phyloP scores from a whole-genome alignment of 2,888 invertebrate species.

The Tenthredo distinguenda region DNA sequence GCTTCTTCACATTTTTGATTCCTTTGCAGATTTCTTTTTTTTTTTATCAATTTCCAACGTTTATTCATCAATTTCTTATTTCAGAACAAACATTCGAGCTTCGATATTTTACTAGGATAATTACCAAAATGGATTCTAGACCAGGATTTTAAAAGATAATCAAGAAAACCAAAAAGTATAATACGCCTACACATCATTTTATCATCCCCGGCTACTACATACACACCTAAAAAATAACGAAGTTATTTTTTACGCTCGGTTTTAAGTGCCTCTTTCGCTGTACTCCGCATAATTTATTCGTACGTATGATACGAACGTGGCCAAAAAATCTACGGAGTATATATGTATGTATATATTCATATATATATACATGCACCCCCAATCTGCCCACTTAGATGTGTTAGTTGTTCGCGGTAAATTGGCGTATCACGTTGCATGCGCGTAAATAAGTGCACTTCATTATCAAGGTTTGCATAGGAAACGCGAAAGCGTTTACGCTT shows the following conservation, averaged over 20 bases:
- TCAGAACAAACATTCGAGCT: too few relatives aligned
- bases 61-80: too few relatives aligned
- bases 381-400: not conserved
- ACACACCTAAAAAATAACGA: not conserved
- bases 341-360: too few relatives aligned
- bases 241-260: not conserved
- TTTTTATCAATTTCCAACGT: too few relatives aligned
- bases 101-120: too few relatives aligned
- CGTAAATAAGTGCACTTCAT: constrained; percentile 31
- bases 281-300: constrained; percentile 3
- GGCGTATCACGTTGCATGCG: constrained; percentile 28
- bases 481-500: not conserved
- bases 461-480: not conserved
- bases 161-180: too few relatives aligned
- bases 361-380: not conserved
- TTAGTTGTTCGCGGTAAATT: not conserved
- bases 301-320: not conserved
- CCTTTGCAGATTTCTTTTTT: too few relatives aligned
- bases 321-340: not conserved
- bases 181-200: not conserved
- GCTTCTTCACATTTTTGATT: not conserved
- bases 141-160: too few relatives aligned
- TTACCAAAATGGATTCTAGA: too few relatives aligned
- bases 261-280: constrained; percentile 8
- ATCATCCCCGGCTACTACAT: not conserved